A percentile compares a stretch with the other conserved stretches of the same genome.
These are phyloP conservation scores for Otolemur crassicaudatus DNA, from an alignment of 2,797 vertebrate genomes.

Conservation along the genomic window DNA sequence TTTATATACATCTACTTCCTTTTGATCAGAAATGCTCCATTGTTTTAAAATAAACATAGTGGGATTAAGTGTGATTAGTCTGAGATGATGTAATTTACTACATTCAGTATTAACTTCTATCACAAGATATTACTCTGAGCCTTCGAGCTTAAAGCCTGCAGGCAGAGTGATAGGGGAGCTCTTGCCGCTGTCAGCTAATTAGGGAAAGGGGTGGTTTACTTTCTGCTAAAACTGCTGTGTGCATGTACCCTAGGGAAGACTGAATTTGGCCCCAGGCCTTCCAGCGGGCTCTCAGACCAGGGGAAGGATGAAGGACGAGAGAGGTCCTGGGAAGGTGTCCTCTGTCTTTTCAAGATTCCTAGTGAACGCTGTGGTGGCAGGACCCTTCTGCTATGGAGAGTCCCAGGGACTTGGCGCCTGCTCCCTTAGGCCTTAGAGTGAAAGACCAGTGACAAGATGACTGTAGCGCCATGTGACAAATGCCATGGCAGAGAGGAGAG, in stretches of 20 bases:
- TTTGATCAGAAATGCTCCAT: neutral
- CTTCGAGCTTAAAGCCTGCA: neutral
- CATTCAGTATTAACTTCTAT: neutral
- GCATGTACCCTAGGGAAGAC: neutral
- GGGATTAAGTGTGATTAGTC: neutral
- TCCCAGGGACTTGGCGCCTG: neutral
- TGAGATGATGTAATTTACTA: neutral
- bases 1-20: neutral
- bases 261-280: neutral
- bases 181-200: neutral
- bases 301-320: neutral
- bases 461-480: too few species aligned
- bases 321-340: neutral
- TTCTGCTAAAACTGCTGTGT: neutral
- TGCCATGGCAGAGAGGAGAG: accelerated
- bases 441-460: too few species aligned
- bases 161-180: neutral
- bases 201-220: neutral
- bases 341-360: neutral
- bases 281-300: neutral
- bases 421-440: too few species aligned
- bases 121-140: neutral
- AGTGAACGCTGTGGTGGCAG: neutral
- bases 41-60: neutral
- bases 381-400: neutral